A percentile compares a stretch with the other conserved stretches of the same genome.
phyloP scores from a whole-genome alignment of 1,140 invertebrate species.

The Drosophila aff. region DNA sequence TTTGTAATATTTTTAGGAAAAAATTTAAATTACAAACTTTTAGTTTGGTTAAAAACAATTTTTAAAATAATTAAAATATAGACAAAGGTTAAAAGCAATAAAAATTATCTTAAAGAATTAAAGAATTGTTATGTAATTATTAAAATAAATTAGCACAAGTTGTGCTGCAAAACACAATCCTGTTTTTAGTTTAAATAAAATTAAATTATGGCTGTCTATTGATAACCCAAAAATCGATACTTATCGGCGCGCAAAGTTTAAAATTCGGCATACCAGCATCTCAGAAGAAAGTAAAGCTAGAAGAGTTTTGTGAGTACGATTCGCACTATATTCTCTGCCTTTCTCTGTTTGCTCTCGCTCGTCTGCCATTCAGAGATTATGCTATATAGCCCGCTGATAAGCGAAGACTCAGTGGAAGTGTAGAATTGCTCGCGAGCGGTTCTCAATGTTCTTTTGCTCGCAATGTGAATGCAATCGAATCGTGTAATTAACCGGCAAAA shows the following conservation, averaged over 20 bases:
- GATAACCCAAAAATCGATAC: not conserved
- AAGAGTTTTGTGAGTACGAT: not conserved
- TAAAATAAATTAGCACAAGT: no score
- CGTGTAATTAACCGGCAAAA: slow-evolving; percentile 37
- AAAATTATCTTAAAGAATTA: no score
- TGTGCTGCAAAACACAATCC: no score
- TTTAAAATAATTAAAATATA: no score
- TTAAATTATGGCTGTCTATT: not conserved
- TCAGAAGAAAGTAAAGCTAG: not conserved
- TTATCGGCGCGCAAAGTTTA: slow-evolving; percentile 6
- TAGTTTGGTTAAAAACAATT: not conserved
- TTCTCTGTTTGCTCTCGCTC: slow-evolving; percentile 18
- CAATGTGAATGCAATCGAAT: slow-evolving; percentile 26
- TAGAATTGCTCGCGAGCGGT: slow-evolving; percentile 53
- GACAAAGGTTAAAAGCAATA: no score
- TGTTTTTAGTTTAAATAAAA: no score
- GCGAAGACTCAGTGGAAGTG: slow-evolving; percentile 58
- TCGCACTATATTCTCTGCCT: not conserved
- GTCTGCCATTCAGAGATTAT: slow-evolving; percentile 13
- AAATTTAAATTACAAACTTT: not conserved
- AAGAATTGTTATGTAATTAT: no score
- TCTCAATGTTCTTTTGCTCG: slow-evolving; percentile 23
- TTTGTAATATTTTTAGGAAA: not conserved
- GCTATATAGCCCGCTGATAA: slow-evolving; percentile 49
- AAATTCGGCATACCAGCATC: not conserved